Conservation (phyloP, 1,140 invertebrate genomes). For the Magallana gigas region DNA sequence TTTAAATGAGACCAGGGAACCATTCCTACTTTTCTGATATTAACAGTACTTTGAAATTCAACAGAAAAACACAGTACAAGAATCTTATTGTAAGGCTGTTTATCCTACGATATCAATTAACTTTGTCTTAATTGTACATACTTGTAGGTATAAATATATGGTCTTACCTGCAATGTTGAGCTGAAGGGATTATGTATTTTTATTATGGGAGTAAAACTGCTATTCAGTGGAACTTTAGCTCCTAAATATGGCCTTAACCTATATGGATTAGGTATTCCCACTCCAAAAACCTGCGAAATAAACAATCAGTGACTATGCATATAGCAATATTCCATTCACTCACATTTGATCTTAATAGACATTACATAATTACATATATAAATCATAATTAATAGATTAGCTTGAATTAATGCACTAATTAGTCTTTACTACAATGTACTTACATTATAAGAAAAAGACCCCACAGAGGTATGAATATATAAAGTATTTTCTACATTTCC, state of each 20-base stretch:
- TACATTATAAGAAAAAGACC: conserved; percentile 89
- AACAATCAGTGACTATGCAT: background rate
- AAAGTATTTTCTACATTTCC: conserved; percentile 92
- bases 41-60: too few relatives aligned
- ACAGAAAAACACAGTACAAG: too few relatives aligned
- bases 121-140: too few relatives aligned
- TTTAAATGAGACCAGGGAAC: too few relatives aligned
- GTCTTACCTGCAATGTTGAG: conserved; percentile 88
- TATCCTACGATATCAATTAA: too few relatives aligned
- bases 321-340: too few relatives aligned
- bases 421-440: conserved; percentile 59
- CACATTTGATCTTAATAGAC: background rate
- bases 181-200: conserved; percentile 96
- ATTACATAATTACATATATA: background rate
- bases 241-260: conserved; percentile 92
- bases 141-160: too few relatives aligned
- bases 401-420: too few relatives aligned
- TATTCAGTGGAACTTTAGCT: conserved; percentile 94
- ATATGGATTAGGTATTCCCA: conserved; percentile 92
- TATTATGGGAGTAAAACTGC: conserved; percentile 93
- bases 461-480: conserved; percentile 95
- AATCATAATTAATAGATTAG: too few relatives aligned
- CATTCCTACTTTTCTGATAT: too few relatives aligned
- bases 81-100: too few relatives aligned
- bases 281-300: conserved; percentile 86